Base-by-base conservation (phyloP, 2,113 vertebrate species). In the Delphinus delphis region DNA sequence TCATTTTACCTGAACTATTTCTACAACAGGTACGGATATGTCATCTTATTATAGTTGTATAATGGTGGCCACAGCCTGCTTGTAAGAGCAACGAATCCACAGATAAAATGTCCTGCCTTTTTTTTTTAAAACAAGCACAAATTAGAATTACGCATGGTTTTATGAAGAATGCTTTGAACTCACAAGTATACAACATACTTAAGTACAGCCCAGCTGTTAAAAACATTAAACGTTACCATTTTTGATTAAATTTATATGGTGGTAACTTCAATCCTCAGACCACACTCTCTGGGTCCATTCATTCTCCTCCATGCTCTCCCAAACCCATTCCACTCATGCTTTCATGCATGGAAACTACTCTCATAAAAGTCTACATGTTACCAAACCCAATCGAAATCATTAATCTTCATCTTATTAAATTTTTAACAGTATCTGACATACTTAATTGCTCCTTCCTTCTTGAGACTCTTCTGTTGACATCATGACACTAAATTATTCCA, bases 101-200 rank as follows among this genome's bases (percentile, higher is more conserved):
- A 92, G n/a, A 53, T 68, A 15, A 73, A 73, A 90, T 70, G 38
- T 9, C 6, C 28, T 73, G 38, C 1, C 20, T 81, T 77, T 93
- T 70, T 44, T 8, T 50, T 62, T 9, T n/a, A 23, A 77, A 77
- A 33, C 9, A 77, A 91, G 26, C 0, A 50, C 14, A 88, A 41
- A 25, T 90, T 93, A 88, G 10, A 96, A 93, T 68, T 53, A 84
- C 7, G 2, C 13, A 71, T 67, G 20, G 86, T 26, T 89, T 87
- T 26, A 92, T 41, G 23, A 96, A 62, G 79, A 77, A 81, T 80
- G n/a, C 7, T 60, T 95, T 79, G 23, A 91, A 97, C 13, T 94
- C 53, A 63, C 38, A 90, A 70, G 25, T 63, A 0, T 44, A 71
- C 13, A 93, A 73, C 79, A 81, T 65, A 65, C 60, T 58, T 76